These are phyloP conservation scores for Gymnopithys bicolor DNA, from an alignment of 2,797 vertebrate genomes.

Conservation along the genomic window DNA sequence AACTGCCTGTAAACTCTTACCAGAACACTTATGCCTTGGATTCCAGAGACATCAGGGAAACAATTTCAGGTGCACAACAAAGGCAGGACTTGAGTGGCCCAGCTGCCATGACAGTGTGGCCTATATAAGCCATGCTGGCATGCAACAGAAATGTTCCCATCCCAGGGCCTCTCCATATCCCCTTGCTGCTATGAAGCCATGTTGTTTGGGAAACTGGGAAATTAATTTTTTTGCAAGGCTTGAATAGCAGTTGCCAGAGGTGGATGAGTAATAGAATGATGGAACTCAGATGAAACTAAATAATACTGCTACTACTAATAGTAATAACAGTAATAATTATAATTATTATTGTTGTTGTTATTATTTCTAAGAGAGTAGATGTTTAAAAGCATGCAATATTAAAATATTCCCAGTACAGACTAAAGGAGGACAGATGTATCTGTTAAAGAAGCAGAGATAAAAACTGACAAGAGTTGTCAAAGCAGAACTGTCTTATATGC, in stretches of 20 bases:
- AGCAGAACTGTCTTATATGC: background rate
- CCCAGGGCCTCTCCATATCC: background rate
- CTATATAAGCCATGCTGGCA: background rate
- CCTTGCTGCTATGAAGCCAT: background rate
- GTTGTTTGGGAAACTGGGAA: background rate
- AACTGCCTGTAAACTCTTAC: background rate
- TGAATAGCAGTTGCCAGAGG: background rate
- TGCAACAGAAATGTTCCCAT: background rate
- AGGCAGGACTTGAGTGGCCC: background rate
- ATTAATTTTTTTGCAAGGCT: background rate
- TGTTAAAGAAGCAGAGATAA: constrained; percentile 32
- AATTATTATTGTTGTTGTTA: background rate
- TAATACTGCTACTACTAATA: background rate
- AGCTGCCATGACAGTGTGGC: background rate
- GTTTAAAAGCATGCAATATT: background rate
- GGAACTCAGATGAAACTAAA: background rate
- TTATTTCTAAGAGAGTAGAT: background rate
- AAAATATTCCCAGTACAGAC: background rate
- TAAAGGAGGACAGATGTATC: constrained; percentile 18
- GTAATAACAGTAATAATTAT: background rate
- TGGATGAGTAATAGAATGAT: background rate
- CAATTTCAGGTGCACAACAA: background rate
- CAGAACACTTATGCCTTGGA: background rate
- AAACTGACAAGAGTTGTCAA: constrained; percentile 22
- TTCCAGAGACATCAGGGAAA: background rate